These are phyloP conservation scores for Capromys pilorides DNA, from an alignment of 2,797 vertebrate species.

Conservation along the genomic window DNA sequence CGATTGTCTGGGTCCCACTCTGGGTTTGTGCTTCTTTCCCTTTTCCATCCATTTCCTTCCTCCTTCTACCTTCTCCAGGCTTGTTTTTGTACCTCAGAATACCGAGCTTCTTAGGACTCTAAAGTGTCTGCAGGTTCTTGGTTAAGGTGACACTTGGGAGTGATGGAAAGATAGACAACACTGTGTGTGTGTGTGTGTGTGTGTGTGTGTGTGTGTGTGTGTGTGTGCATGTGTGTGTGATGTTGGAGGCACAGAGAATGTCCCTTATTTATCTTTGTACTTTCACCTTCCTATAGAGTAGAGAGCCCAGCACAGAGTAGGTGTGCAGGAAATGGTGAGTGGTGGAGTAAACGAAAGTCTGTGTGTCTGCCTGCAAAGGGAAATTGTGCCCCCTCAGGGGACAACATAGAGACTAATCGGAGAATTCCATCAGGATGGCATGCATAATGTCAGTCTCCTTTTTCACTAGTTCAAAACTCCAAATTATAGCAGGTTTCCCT, in stretches of 20 bases:
- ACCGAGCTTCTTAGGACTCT: neutral
- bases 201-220: neutral
- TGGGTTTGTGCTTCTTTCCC: no score
- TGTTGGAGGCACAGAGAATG: neutral
- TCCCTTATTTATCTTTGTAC: neutral
- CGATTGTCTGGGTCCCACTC: neutral
- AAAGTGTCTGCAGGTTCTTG: neutral
- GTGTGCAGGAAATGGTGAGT: neutral
- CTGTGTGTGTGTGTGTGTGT: rapidly evolving
- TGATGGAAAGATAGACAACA: neutral
- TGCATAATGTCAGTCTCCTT: neutral
- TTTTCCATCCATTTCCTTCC: neutral
- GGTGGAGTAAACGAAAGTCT: neutral
- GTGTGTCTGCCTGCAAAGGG: neutral
- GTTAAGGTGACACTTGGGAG: neutral
- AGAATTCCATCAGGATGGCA: neutral
- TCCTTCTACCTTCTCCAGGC: neutral
- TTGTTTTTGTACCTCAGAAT: neutral
- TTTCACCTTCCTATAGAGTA: neutral
- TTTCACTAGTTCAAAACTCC: neutral
- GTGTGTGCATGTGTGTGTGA: neutral
- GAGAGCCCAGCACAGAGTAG: neutral
- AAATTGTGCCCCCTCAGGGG: neutral
- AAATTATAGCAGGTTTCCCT: neutral
- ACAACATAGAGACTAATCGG: neutral